These are phyloP conservation scores for Melanotaenia boesemani DNA, from an alignment of 2,797 vertebrate species.

Conservation along the genomic window DNA sequence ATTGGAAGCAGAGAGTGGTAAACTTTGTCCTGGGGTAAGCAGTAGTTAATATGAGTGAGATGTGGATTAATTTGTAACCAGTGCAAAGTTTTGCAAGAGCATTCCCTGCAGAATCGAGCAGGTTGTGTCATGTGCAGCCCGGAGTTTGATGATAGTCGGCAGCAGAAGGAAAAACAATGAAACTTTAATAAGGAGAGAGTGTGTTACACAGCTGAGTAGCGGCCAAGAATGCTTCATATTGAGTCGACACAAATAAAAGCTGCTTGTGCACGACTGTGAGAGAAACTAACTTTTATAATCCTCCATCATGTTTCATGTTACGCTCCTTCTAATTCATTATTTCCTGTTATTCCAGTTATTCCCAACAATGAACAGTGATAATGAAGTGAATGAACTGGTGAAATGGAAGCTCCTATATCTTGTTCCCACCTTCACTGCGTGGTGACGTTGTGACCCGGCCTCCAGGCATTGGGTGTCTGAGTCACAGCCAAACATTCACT, in stretches of 20 bases:
- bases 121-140: conserved; percentile 13
- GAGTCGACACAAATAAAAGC: not conserved
- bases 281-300: not conserved
- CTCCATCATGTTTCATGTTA: too few species aligned
- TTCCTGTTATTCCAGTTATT: not conserved
- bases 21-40: conserved; percentile 72
- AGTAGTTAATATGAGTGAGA: conserved; percentile 52
- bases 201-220: conserved; percentile 33
- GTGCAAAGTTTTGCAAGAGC: conserved; percentile 57
- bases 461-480: conserved; percentile 35
- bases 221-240: not conserved
- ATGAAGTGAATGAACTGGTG: not conserved
- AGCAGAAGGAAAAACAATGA: conserved; percentile 44
- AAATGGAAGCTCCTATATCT: conserved; percentile 39
- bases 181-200: conserved; percentile 64
- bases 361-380: not conserved
- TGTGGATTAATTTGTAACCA: conserved; percentile 79
- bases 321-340: not conserved
- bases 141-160: not conserved
- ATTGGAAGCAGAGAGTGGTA: conserved; percentile 61
- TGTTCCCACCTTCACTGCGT: conserved; percentile 37
- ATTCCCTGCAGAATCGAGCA: conserved; percentile 19
- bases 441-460: conserved; percentile 37
- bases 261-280: not conserved
- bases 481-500: conserved; percentile 25